phyloP scores from a whole-genome alignment of 2,888 invertebrate genomes.

The Strigamia crassipes region DNA sequence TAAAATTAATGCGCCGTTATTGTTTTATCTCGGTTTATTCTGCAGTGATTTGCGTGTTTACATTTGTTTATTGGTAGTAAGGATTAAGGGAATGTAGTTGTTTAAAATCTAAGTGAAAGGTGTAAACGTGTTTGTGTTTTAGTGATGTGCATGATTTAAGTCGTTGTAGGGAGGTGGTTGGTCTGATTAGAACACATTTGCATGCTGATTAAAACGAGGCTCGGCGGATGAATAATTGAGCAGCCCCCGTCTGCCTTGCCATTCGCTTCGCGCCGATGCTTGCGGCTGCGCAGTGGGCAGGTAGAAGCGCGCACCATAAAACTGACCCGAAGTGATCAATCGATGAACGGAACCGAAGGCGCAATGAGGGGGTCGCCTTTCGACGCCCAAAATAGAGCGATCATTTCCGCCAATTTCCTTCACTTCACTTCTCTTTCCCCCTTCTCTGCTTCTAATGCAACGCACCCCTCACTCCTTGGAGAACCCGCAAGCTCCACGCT shows the following conservation, averaged over 20 bases:
- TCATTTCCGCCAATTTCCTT: constrained; percentile 34
- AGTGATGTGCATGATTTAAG: constrained; percentile 5
- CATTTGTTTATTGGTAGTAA: background rate
- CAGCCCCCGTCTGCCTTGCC: constrained; percentile 24
- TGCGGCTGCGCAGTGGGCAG: constrained; percentile 32
- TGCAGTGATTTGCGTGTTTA: constrained; percentile 2
- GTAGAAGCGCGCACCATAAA: constrained; percentile 23
- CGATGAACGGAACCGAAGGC: constrained; percentile 30
- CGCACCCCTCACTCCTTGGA: constrained; percentile 10
- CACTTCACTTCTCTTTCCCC: constrained; percentile 14
- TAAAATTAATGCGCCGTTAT: background rate
- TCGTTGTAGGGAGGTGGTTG: constrained; percentile 20
- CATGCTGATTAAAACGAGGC: constrained; percentile 34
- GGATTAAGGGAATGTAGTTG: background rate
- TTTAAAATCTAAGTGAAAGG: background rate
- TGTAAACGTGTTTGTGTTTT: background rate
- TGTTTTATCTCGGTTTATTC: background rate
- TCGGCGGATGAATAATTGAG: constrained; percentile 28
- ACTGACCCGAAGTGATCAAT: constrained; percentile 34
- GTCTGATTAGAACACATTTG: constrained; percentile 32
- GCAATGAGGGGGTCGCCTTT: constrained; percentile 33
- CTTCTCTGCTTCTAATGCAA: constrained; percentile 26
- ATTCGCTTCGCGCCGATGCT: constrained; percentile 29
- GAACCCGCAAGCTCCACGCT: constrained; percentile 11
- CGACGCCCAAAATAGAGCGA: constrained; percentile 33